Conservation (phyloP, 2,888 invertebrate species). For the Scaptomyza polygonia region DNA sequence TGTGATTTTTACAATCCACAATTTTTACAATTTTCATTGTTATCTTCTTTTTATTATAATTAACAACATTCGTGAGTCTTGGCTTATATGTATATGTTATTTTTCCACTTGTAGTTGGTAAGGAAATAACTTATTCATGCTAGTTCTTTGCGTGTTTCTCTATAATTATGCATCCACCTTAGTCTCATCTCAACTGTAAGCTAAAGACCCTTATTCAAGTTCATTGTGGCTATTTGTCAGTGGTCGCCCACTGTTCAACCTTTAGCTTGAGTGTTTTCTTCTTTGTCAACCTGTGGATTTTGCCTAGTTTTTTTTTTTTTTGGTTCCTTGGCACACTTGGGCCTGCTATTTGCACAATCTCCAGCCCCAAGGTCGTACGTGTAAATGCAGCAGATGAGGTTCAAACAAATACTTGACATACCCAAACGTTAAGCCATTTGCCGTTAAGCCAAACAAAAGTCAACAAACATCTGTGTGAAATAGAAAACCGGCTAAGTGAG, state of each 20-base stretch:
- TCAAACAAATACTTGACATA: constrained; percentile 10
- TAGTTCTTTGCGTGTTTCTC: not conserved
- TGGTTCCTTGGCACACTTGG: constrained; percentile 56
- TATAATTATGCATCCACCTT: not conserved
- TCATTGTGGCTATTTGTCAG: constrained; percentile 24
- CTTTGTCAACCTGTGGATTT: constrained; percentile 1
- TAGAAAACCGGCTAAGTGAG: constrained; percentile 44
- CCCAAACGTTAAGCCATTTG: constrained; percentile 31
- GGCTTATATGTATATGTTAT: not conserved
- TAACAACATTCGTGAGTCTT: not conserved
- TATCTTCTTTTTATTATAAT: constrained; percentile 5
- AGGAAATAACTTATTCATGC: not conserved
- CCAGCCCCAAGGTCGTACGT: constrained; percentile 44
- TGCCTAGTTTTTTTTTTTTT: not conserved
- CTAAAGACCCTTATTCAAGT: constrained; percentile 38
- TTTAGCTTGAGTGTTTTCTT: constrained; percentile 2
- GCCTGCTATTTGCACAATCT: constrained; percentile 50
- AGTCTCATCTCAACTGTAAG: not conserved
- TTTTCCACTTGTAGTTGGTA: not conserved
- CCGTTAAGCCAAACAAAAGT: constrained; percentile 46
- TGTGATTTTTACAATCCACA: constrained; percentile 18
- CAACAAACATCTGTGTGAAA: constrained; percentile 30
- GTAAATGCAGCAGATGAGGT: constrained; percentile 1
- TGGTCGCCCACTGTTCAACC: not conserved
- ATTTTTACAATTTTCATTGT: constrained; percentile 22